phyloP scores from a whole-genome alignment of 2,888 invertebrate genomes.

The Cephus pygmeus region DNA sequence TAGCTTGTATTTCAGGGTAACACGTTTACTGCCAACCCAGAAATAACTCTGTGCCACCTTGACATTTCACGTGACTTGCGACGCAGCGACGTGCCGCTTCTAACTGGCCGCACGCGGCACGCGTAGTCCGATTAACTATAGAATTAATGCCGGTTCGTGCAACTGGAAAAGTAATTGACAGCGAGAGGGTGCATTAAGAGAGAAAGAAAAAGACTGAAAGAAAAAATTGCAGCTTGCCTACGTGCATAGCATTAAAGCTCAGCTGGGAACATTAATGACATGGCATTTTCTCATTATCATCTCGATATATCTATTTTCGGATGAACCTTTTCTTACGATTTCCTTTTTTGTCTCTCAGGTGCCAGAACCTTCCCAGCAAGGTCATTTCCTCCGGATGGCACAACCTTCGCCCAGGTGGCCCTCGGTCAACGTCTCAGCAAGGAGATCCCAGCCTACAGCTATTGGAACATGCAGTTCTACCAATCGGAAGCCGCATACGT shows the following conservation, averaged over 20 bases:
- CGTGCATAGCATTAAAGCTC: slow-evolving; percentile 16
- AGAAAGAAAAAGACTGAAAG: background rate
- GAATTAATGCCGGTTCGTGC: no score
- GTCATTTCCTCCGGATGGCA: slow-evolving; percentile 92
- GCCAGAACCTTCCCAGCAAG: slow-evolving; percentile 89
- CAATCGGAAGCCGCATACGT: slow-evolving; percentile 94
- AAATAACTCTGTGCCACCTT: no score
- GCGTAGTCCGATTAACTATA: no score
- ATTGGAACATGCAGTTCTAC: slow-evolving; percentile 98
- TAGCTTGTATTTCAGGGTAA: no score
- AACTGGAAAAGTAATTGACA: no score
- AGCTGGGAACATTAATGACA: slow-evolving; percentile 15
- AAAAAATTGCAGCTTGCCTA: background rate
- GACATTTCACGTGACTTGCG: no score
- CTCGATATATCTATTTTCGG: background rate
- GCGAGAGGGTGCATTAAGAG: background rate
- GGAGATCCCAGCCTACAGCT: slow-evolving; percentile 92
- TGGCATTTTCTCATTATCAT: background rate
- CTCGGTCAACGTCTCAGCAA: slow-evolving; percentile 88
- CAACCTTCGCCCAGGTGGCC: slow-evolving; percentile 90
- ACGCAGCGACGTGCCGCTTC: no score
- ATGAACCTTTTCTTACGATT: background rate
- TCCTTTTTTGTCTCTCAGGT: slow-evolving; percentile 69
- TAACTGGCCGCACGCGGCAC: no score
- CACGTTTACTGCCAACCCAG: no score